Conservation (phyloP, 2,888 invertebrate species). For the Crepidodera aurea region DNA sequence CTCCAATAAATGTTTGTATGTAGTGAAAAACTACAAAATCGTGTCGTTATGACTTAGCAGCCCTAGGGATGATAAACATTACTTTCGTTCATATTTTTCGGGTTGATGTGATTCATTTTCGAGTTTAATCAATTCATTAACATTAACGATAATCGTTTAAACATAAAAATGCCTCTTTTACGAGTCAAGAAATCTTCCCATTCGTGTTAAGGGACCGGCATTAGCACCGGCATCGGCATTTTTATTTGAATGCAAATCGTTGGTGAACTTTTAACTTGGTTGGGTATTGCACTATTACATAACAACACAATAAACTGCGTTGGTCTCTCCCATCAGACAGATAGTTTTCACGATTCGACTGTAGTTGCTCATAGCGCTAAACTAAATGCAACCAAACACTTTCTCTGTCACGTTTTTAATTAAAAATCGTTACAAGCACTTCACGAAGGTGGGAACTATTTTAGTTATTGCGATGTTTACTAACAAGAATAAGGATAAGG, state of each 20-base stretch:
- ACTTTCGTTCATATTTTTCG: no score
- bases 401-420: constrained; percentile 36
- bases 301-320: constrained; percentile 30
- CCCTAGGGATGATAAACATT: no score
- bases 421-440: constrained; percentile 32
- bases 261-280: constrained; percentile 27
- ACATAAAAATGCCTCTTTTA: neutral
- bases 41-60: no score
- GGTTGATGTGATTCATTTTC: no score
- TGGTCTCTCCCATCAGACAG: constrained; percentile 29
- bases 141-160: no score
- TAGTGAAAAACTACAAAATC: no score
- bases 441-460: constrained; percentile 25
- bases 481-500: no score
- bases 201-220: constrained; percentile 17
- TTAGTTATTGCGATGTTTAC: neutral
- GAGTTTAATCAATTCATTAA: no score
- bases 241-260: constrained; percentile 29
- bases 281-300: constrained; percentile 21
- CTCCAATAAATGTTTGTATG: no score
- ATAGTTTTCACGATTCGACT: constrained; percentile 30
- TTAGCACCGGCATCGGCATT: neutral
- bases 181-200: neutral
- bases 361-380: constrained; percentile 25
- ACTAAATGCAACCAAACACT: constrained; percentile 34